Conservation (phyloP, 2,888 invertebrate species). For the Hedya salicella region DNA sequence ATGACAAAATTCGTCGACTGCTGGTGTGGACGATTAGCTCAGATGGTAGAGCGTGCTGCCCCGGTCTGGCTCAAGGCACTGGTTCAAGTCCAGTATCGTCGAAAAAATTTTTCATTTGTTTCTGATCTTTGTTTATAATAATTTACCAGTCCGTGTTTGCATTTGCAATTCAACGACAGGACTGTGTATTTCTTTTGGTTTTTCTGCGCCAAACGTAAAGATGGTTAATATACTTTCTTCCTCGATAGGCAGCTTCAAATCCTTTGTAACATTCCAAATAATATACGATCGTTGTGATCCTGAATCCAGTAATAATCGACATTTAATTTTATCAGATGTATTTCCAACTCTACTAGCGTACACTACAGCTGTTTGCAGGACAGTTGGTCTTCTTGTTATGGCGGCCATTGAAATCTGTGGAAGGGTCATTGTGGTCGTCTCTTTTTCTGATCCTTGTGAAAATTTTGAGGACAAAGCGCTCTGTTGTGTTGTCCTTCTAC, state of each 20-base stretch:
- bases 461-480: conserved; percentile 1
- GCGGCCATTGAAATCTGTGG: too few species aligned
- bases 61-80: too few species aligned
- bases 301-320: neutral
- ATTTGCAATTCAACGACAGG: neutral
- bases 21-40: too few species aligned
- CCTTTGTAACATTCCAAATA: neutral
- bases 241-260: neutral
- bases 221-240: conserved; percentile 4
- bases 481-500: neutral
- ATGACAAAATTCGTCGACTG: too few species aligned
- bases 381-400: neutral
- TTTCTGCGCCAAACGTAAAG: neutral
- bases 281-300: conserved; percentile 5
- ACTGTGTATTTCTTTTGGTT: neutral
- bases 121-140: too few species aligned
- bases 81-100: too few species aligned
- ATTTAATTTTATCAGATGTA: neutral
- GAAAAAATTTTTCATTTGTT: too few species aligned
- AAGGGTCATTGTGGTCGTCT: neutral
- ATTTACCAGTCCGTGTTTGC: neutral
- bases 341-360: neutral
- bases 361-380: neutral
- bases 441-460: neutral
- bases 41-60: too few species aligned